phyloP scores from a whole-genome alignment of 2,797 vertebrate species.

The Paratrypauchen microcephalus region DNA sequence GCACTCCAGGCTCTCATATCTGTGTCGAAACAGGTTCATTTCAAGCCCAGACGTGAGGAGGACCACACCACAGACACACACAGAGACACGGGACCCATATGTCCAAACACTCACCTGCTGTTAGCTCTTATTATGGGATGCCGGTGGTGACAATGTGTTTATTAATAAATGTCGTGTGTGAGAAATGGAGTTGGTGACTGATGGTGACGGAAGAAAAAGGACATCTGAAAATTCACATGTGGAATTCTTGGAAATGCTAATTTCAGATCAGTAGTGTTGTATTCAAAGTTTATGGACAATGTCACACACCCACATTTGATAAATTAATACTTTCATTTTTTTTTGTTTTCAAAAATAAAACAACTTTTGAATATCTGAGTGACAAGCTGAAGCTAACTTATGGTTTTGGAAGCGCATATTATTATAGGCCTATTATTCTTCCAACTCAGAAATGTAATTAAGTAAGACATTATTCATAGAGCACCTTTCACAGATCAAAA shows the following conservation, averaged over 20 bases:
- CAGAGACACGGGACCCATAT: background rate
- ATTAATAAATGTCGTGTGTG: background rate
- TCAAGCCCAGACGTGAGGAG: background rate
- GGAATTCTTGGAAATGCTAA: too few species aligned
- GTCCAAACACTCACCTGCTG: constrained; percentile 6
- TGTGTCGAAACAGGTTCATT: constrained; percentile 2
- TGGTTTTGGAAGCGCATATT: background rate
- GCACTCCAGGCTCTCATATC: background rate
- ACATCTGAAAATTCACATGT: too few species aligned
- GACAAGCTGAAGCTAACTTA: background rate
- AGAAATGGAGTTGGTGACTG: too few species aligned
- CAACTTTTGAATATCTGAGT: background rate
- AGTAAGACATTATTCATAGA: too few species aligned
- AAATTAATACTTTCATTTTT: too few species aligned
- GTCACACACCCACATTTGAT: too few species aligned
- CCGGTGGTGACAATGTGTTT: background rate
- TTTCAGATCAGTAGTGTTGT: too few species aligned
- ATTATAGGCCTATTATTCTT: background rate
- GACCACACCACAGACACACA: background rate
- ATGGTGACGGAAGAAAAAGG: too few species aligned
- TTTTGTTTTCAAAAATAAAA: too few species aligned
- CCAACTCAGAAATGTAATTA: background rate
- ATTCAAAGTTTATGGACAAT: too few species aligned
- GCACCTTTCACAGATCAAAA: too few species aligned
- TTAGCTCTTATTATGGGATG: background rate